Evolutionary conservation across 2,888 invertebrate genomes (phyloP).

Genomic region (Gymnoscelis rufifasciata): DNA sequence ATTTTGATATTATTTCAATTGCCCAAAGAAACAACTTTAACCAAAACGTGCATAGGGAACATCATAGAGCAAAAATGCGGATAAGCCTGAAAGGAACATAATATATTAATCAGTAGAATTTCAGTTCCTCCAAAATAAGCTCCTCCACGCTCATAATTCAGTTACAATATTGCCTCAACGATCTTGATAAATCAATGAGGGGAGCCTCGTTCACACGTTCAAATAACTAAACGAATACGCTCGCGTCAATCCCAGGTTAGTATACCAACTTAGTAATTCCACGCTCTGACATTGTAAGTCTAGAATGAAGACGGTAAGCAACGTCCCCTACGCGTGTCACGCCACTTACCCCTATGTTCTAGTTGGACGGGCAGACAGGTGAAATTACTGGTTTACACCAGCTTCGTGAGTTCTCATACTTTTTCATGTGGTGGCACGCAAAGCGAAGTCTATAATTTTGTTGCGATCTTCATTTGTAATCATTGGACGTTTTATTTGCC

Average conservation of each 20-base stretch:
- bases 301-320: not conserved
- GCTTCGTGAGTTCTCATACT: conserved; percentile 1
- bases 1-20: too few relatives aligned
- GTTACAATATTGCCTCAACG: too few relatives aligned
- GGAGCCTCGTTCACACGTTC: conserved; percentile 1
- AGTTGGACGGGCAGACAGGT: conserved; percentile 6
- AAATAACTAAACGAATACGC: not conserved
- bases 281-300: not conserved
- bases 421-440: not conserved
- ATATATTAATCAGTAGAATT: too few relatives aligned
- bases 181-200: not conserved
- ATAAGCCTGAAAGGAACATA: too few relatives aligned
- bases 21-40: too few relatives aligned
- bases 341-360: conserved; percentile 3
- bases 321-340: conserved; percentile 3
- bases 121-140: too few relatives aligned
- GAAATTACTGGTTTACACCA: conserved; percentile 3
- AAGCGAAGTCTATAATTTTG: not conserved
- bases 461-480: too few relatives aligned
- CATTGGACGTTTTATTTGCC: too few relatives aligned
- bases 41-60: too few relatives aligned
- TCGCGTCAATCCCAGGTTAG: not conserved
- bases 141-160: too few relatives aligned
- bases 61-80: too few relatives aligned
- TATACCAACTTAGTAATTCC: not conserved